Percentiles rank a stretch among this genome's conserved stretches.
Evolutionary conservation across 2,113 vertebrate genomes (phyloP).

Genomic region (Nyctibius bracteatus): DNA sequence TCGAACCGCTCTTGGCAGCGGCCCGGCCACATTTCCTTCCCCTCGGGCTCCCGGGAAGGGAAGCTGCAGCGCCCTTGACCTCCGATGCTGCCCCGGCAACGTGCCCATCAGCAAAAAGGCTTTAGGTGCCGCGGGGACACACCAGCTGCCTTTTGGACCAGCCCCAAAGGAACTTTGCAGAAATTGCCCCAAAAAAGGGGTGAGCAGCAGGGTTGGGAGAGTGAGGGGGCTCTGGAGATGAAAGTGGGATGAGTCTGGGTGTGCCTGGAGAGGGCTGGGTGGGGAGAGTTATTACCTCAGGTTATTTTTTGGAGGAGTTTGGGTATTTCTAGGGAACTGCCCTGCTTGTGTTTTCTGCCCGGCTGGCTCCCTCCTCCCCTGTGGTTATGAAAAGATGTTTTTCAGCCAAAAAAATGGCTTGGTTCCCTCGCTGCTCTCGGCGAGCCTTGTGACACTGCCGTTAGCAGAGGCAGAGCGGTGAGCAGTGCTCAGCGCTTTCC

Average conservation of each 20-base stretch:
- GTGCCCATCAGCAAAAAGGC: neutral
- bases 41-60: neutral
- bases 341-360: conserved; percentile 8
- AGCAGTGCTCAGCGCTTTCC: neutral
- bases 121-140: neutral
- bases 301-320: neutral
- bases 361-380: neutral
- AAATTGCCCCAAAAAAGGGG: neutral
- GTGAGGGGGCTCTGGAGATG: neutral
- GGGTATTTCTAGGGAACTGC: conserved; percentile 23
- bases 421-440: neutral
- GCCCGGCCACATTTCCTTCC: neutral
- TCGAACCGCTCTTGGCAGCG: neutral
- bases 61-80: neutral
- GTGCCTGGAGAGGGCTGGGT: neutral
- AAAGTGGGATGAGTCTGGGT: neutral
- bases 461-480: neutral
- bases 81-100: neutral
- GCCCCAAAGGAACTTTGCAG: neutral
- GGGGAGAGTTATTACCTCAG: neutral
- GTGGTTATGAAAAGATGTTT: conserved; percentile 18
- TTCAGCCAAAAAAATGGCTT: neutral
- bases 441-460: conserved; percentile 15
- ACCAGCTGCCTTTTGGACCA: neutral
- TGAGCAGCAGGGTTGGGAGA: neutral